Conservation (phyloP, 2,797 vertebrate genomes). For the Masticophis lateralis region DNA sequence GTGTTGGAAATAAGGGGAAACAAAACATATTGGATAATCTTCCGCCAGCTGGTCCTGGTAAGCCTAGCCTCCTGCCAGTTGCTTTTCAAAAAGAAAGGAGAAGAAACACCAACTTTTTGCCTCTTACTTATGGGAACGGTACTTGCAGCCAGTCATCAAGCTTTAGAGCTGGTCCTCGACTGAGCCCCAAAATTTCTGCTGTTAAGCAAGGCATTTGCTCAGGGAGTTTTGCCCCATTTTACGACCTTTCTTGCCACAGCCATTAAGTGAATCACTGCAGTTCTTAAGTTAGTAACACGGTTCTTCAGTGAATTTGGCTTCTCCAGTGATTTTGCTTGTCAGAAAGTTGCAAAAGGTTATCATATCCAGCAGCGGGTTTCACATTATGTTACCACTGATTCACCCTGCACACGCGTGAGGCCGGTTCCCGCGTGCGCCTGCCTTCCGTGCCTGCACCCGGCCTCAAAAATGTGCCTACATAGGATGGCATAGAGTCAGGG, state of each 20-base stretch:
- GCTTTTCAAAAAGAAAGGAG: neutral
- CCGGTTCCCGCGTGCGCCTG: no score
- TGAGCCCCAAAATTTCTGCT: neutral
- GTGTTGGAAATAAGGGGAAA: neutral
- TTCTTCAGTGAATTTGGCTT: neutral
- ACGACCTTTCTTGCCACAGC: neutral
- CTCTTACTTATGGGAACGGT: neutral
- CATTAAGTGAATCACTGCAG: neutral
- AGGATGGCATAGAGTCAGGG: no score
- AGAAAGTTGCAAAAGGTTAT: neutral
- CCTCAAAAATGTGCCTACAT: no score
- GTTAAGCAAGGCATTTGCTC: neutral
- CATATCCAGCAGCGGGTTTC: neutral
- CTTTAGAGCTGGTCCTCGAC: neutral
- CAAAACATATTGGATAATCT: neutral
- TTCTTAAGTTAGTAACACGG: no score
- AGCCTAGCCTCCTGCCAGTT: neutral
- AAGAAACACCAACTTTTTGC: neutral
- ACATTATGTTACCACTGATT: no score
- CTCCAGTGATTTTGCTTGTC: neutral
- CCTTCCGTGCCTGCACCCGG: no score
- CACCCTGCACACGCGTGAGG: rapidly evolving
- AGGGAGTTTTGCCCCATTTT: neutral
- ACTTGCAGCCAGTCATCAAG: neutral
- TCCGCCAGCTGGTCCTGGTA: neutral